Conservation (phyloP, 23 tunicate species). For the Botrylloides violaceus region DNA sequence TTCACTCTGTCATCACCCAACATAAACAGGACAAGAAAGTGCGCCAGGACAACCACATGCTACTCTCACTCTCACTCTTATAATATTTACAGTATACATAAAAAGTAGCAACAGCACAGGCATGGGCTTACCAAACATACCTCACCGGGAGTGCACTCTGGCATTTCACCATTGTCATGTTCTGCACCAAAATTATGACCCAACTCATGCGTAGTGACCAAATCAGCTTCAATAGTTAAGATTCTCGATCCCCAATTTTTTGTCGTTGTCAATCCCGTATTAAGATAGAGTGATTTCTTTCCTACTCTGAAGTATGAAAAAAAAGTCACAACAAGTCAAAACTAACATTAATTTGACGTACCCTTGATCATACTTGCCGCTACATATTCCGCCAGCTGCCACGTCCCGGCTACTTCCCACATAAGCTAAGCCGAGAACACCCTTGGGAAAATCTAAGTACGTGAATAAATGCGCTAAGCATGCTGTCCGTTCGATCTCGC, state of each 20-base stretch:
- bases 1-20: no score
- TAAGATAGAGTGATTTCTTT: constrained; percentile 34
- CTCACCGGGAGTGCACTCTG: constrained; percentile 80
- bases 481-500: constrained; percentile 26
- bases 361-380: constrained; percentile 24
- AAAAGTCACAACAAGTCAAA: neutral
- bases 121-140: no score
- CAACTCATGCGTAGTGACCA: constrained; percentile 97
- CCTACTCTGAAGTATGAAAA: neutral
- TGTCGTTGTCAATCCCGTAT: constrained; percentile 95
- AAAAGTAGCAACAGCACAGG: no score
- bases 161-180: constrained; percentile 58
- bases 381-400: constrained; percentile 60
- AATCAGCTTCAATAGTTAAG: constrained; percentile 85
- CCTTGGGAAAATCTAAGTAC: constrained; percentile 74
- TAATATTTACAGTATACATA: no score
- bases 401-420: constrained; percentile 39
- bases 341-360: constrained; percentile 1
- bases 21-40: no score
- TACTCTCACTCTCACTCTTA: no score
- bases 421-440: constrained; percentile 90
- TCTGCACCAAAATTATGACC: constrained; percentile 99
- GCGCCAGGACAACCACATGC: no score
- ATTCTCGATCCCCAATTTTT: constrained; percentile 84
- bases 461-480: constrained; percentile 96